These are phyloP conservation scores for Elephas maximus DNA, from an alignment of 2,113 vertebrate species.

Conservation along the genomic window DNA sequence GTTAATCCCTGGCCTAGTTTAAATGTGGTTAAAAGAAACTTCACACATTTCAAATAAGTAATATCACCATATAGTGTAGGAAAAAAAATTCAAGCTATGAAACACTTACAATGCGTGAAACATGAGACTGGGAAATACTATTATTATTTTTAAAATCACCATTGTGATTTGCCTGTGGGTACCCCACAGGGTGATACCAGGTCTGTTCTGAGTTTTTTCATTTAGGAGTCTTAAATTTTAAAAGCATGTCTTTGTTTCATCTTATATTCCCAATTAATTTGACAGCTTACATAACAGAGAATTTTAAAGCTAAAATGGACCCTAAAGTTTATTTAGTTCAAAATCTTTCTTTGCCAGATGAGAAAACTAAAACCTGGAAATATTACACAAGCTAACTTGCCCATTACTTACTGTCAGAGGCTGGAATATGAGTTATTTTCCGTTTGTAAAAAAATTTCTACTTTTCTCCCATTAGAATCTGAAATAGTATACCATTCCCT, in stretches of 20 bases:
- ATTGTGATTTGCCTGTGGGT: neutral
- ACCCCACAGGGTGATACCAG: neutral
- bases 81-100: neutral
- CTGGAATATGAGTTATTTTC: too few relatives aligned
- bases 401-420: rapidly evolving
- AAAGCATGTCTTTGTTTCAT: neutral
- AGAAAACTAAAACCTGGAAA: neutral
- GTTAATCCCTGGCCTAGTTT: neutral
- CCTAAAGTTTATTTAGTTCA: neutral
- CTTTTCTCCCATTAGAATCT: too few relatives aligned
- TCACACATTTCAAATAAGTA: neutral
- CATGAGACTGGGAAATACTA: neutral
- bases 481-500: rapidly evolving
- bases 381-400: rapidly evolving
- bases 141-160: neutral
- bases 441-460: neutral
- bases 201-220: neutral
- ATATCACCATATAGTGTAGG: neutral
- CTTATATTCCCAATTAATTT: neutral
- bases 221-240: neutral
- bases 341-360: too few relatives aligned
- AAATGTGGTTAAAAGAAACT: neutral
- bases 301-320: neutral
- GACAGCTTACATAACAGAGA: neutral
- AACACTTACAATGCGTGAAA: neutral